phyloP scores from a whole-genome alignment of 2,797 vertebrate species.

The Falco novaeseelandiae region DNA sequence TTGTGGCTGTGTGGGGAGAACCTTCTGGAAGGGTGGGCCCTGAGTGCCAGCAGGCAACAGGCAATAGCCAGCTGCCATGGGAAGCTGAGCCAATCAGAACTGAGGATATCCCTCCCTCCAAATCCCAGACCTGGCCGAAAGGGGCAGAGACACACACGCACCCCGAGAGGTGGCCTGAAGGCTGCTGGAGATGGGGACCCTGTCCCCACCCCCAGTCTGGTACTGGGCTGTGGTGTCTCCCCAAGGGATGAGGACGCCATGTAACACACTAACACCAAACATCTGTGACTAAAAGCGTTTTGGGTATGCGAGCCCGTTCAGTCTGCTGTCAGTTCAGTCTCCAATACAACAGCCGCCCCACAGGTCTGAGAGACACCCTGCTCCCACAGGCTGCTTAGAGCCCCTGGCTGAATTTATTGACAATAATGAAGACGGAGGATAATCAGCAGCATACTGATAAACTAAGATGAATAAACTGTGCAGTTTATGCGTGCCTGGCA shows the following conservation, averaged over 20 bases:
- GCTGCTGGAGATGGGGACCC: background rate
- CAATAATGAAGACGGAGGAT: background rate
- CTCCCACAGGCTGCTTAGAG: background rate
- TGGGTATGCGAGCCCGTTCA: background rate
- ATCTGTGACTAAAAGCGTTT: background rate
- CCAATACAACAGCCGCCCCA: background rate
- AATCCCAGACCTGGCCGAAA: background rate
- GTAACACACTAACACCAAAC: background rate
- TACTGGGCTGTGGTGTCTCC: background rate
- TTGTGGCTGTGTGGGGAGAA: background rate
- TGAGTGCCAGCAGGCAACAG: background rate
- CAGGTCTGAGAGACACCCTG: background rate
- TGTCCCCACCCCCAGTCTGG: rapidly evolving
- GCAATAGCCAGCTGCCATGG: background rate
- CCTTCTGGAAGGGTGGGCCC: background rate
- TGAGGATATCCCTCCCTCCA: background rate
- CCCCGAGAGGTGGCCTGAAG: background rate
- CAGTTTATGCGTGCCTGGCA: background rate
- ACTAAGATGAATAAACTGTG: background rate
- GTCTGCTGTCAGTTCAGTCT: background rate
- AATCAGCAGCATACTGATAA: background rate
- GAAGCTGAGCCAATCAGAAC: background rate
- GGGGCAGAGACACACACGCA: background rate
- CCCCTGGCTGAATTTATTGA: background rate
- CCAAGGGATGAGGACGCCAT: rapidly evolving